Conservation (phyloP, 2,888 invertebrate genomes). For the Gryllus longicercus region DNA sequence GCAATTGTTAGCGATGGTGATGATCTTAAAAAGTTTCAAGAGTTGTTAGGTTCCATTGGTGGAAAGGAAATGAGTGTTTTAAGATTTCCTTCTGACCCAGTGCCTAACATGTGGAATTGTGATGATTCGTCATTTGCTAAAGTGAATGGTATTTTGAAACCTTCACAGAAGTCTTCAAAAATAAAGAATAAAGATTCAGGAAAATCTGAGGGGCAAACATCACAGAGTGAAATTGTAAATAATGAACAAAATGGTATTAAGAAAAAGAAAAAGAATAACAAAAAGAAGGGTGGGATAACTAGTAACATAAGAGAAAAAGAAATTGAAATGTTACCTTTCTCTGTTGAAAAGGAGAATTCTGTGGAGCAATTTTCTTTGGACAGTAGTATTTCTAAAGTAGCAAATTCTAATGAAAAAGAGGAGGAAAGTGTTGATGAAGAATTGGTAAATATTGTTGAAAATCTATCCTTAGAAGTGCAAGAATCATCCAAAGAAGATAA, state of each 20-base stretch:
- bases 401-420: background rate
- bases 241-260: background rate
- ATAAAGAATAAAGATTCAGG: background rate
- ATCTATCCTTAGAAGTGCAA: background rate
- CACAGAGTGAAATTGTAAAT: background rate
- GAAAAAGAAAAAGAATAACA: conserved; percentile 20
- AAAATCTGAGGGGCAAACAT: background rate
- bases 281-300: background rate
- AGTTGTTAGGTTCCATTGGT: conserved; percentile 57
- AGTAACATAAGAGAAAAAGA: background rate
- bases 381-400: background rate
- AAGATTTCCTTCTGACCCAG: conserved; percentile 28
- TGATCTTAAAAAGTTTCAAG: conserved; percentile 56
- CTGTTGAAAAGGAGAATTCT: conserved; percentile 22
- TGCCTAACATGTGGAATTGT: conserved; percentile 42
- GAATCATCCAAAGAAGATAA: background rate
- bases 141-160: conserved; percentile 30
- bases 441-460: background rate
- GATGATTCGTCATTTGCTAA: conserved; percentile 41
- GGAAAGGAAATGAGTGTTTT: conserved; percentile 42
- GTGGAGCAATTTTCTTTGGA: background rate
- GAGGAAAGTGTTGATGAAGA: background rate
- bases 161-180: background rate
- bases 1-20: conserved; percentile 65
- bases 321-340: background rate